These are phyloP conservation scores for Drosophila prosaltans DNA, from an alignment of 1,140 invertebrate species.

Conservation along the genomic window DNA sequence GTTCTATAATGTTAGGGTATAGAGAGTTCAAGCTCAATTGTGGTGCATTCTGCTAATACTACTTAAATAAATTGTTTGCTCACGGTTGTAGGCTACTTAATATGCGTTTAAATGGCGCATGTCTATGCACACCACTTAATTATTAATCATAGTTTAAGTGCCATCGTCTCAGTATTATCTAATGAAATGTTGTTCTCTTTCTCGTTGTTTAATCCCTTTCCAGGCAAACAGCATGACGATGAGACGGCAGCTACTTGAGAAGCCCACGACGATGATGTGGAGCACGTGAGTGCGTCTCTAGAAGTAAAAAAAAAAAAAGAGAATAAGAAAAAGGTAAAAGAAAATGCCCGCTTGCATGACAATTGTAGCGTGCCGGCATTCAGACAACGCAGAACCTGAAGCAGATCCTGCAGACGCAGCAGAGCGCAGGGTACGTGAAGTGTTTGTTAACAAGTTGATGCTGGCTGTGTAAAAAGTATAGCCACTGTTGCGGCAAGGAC, in stretches of 20 bases:
- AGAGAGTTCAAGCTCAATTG: background rate
- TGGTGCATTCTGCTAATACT: background rate
- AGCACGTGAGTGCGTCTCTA: slow-evolving; percentile 66
- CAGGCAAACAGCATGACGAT: slow-evolving; percentile 37
- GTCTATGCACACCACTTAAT: slow-evolving; percentile 52
- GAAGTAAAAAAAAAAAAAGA: background rate
- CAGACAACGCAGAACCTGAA: slow-evolving; percentile 63
- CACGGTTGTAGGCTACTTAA: slow-evolving; percentile 33
- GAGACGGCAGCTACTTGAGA: slow-evolving; percentile 31
- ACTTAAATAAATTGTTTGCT: slow-evolving; percentile 52
- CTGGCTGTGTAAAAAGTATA: slow-evolving; percentile 30
- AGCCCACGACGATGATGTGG: slow-evolving; percentile 41
- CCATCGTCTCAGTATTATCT: slow-evolving; percentile 33
- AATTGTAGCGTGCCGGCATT: slow-evolving; percentile 80
- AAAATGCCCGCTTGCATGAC: slow-evolving; percentile 78
- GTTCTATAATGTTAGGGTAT: background rate
- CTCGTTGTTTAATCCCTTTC: slow-evolving; percentile 32
- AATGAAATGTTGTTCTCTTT: slow-evolving; percentile 36
- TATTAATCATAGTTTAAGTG: slow-evolving; percentile 64
- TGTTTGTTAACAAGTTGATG: slow-evolving; percentile 63
- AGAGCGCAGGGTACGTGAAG: slow-evolving; percentile 74
- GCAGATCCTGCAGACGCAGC: slow-evolving; percentile 45
- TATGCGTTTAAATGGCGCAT: slow-evolving; percentile 65
- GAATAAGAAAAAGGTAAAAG: slow-evolving; percentile 17
- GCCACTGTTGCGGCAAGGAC: slow-evolving; percentile 38